Conservation (phyloP, 2,113 vertebrate genomes). For the Prionailurus viverrinus region DNA sequence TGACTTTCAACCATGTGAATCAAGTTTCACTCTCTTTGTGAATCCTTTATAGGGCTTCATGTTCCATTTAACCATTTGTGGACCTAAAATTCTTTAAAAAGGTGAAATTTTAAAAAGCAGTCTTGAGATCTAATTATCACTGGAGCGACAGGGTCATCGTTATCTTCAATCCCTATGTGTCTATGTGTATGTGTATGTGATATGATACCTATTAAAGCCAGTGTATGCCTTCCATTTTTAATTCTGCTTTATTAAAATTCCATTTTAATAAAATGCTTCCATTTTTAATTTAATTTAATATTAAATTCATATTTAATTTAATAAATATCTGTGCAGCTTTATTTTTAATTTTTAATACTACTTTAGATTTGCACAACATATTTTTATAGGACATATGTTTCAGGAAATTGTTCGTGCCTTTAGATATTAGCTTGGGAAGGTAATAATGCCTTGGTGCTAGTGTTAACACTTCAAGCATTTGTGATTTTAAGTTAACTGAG, state of each 20-base stretch:
- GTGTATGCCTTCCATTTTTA: not conserved
- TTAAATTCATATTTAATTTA: no score
- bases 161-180: not conserved
- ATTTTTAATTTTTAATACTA: not conserved
- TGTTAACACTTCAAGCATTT: not conserved
- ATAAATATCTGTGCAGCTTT: not conserved
- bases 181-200: not conserved
- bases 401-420: not conserved
- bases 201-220: not conserved
- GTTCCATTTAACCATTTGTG: not conserved
- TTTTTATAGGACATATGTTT: not conserved
- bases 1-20: not conserved
- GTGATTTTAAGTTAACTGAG: constrained; percentile 11
- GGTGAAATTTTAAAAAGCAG: not conserved
- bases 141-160: not conserved
- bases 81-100: constrained; percentile 34
- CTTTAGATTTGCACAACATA: not conserved
- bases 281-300: no score
- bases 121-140: not conserved
- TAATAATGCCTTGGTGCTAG: not conserved
- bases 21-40: not conserved
- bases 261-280: no score
- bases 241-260: not conserved
- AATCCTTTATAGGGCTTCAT: not conserved
- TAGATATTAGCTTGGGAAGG: not conserved